Evolutionary conservation across 2,113 vertebrate genomes (phyloP), one percentile per base, ranked within the genome.

Genomic region (Xyliphius kryptos): DNA sequence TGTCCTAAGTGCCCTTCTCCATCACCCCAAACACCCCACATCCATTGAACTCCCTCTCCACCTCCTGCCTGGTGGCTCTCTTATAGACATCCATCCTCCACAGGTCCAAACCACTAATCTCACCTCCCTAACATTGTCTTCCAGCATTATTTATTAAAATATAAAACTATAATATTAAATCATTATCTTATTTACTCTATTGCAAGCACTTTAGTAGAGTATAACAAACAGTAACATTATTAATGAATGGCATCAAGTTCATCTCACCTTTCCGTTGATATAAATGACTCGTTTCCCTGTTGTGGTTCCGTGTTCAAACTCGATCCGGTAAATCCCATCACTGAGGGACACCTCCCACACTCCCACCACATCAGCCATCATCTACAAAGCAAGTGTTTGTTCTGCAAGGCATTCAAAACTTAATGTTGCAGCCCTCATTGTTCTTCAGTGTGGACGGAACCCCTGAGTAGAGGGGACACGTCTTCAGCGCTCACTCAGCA

Each of bases 241-340:
- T 10, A 2, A 14, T 41, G 13, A 11, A 41, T 41, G 13, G 5
- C 3, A n/a, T 15, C 1, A 46, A n/a, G 1, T 20, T 52, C 10
- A 19, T 3, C 85, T 76, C 84, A 98, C 95, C 92, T 93, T 89
- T 72, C 92, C 91, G 59, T 98, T 90, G 40, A 97, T 78, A 58
- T 86, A 88, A 15, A 98, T 86, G 1, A 97, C 83, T 9, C 94
- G 83, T 71, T 91, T 98, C 67, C 94, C 95, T 8, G 94, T 91
- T 15, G 93, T 93, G 40, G 94, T 97, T 21, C 95, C 93, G 9
- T 98, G 95, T 73, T 93, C 90, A 76, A 97, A 97, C 77, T 97
- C 91, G 48, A 97, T 90, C 80, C 86, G 90, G 81, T 94, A 88
- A 53, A 95, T 71, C 15, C 92, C 89, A 14, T 98, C 95, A 72